These are phyloP conservation scores for Cheirogaleus medius DNA, from an alignment of 2,113 vertebrate species.

Conservation along the genomic window DNA sequence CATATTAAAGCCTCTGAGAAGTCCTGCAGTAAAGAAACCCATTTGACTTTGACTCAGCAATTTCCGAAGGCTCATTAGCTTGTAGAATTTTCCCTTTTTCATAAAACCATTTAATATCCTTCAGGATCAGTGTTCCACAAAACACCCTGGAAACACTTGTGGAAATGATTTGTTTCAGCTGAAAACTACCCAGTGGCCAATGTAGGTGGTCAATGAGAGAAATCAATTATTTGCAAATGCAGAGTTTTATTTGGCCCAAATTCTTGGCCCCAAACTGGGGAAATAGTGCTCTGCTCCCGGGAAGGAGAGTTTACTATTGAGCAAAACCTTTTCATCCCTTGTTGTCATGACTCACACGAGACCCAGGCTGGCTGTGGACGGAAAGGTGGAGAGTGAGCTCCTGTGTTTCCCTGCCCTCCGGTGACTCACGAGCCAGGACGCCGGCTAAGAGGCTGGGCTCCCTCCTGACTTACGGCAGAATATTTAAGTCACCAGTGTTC, in stretches of 20 bases:
- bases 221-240: conserved; percentile 37
- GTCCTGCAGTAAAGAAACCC: not conserved
- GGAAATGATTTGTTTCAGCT: conserved; percentile 58
- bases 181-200: not conserved
- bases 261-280: not conserved
- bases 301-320: not conserved
- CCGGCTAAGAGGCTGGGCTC: not conserved
- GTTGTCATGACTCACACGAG: not conserved
- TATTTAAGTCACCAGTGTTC: not conserved
- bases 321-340: not conserved
- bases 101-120: conserved; percentile 39
- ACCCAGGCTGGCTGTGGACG: not conserved
- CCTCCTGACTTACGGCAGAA: not conserved
- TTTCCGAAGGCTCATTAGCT: conserved; percentile 30
- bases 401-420: too few species aligned
- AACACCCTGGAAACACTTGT: conserved; percentile 53
- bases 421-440: not conserved
- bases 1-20: not conserved
- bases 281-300: not conserved
- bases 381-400: not conserved
- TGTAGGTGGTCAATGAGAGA: conserved; percentile 52
- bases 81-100: not conserved
- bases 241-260: conserved; percentile 41
- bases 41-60: not conserved
- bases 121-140: conserved; percentile 20